These are phyloP conservation scores for Xylota segnis DNA, from an alignment of 2,888 invertebrate genomes.

Conservation along the genomic window DNA sequence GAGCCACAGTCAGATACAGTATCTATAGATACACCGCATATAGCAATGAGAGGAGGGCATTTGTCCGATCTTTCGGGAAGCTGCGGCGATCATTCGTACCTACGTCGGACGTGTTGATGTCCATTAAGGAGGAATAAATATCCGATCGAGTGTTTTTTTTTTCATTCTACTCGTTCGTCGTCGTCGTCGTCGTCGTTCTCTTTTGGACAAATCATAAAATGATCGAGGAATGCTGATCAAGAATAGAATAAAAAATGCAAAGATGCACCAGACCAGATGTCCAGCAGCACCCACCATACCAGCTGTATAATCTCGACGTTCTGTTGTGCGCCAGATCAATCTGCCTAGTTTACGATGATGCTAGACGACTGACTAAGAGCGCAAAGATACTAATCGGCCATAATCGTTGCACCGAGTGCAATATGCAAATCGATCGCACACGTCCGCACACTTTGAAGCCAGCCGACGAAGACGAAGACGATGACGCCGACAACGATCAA, in stretches of 20 bases:
- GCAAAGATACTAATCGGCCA: conserved; percentile 75
- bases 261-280: conserved; percentile 60
- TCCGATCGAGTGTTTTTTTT: conserved; percentile 68
- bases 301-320: conserved; percentile 41
- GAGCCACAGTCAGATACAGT: conserved; percentile 29
- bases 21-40: conserved; percentile 45
- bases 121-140: conserved; percentile 81
- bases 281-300: conserved; percentile 63
- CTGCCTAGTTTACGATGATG: conserved; percentile 70
- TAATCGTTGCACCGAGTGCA: conserved; percentile 74
- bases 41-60: conserved; percentile 58
- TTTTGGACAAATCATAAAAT: conserved; percentile 72
- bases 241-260: background rate
- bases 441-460: conserved; percentile 74
- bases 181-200: background rate
- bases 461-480: conserved; percentile 61
- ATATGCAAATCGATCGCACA: conserved; percentile 77
- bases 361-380: conserved; percentile 70
- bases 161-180: conserved; percentile 3
- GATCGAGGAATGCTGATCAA: conserved; percentile 56
- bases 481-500: conserved; percentile 63
- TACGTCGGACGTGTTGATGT: conserved; percentile 80
- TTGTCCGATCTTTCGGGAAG: conserved; percentile 59
- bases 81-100: conserved; percentile 68
- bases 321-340: conserved; percentile 68